phyloP scores from a whole-genome alignment of 2,797 vertebrate species.

The Xenops minutus region DNA sequence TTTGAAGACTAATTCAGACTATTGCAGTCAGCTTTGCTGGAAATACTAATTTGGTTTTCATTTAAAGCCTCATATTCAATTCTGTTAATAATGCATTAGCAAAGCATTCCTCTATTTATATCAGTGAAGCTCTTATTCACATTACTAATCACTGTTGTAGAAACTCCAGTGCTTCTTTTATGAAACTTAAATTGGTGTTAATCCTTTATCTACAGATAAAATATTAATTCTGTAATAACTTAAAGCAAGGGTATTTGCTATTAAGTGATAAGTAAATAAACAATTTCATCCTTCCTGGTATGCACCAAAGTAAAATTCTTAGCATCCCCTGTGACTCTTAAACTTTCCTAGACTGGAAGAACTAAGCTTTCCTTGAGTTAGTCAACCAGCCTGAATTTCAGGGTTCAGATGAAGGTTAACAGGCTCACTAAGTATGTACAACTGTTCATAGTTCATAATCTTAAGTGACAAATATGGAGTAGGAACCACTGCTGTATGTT shows the following conservation, averaged over 20 bases:
- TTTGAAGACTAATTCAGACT: neutral
- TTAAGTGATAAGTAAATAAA: neutral
- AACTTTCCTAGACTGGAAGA: neutral
- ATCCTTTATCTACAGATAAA: neutral
- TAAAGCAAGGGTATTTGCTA: neutral
- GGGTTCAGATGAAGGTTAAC: neutral
- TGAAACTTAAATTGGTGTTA: neutral
- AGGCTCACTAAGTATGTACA: neutral
- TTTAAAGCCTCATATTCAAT: neutral
- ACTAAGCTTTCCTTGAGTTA: neutral
- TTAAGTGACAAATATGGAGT: neutral
- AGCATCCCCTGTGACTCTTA: neutral
- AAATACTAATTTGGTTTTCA: neutral
- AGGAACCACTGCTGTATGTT: neutral
- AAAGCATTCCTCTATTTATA: neutral
- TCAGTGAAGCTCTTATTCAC: neutral
- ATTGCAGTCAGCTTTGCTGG: neutral
- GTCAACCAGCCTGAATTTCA: neutral
- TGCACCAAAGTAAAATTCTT: neutral
- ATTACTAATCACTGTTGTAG: neutral
- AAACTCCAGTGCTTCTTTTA: neutral
- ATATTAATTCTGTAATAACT: neutral
- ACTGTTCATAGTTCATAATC: neutral
- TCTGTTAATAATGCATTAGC: neutral
- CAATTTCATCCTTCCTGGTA: neutral